These are phyloP conservation scores for Rapana venosa DNA, from an alignment of 2,888 invertebrate species.

Conservation along the genomic window DNA sequence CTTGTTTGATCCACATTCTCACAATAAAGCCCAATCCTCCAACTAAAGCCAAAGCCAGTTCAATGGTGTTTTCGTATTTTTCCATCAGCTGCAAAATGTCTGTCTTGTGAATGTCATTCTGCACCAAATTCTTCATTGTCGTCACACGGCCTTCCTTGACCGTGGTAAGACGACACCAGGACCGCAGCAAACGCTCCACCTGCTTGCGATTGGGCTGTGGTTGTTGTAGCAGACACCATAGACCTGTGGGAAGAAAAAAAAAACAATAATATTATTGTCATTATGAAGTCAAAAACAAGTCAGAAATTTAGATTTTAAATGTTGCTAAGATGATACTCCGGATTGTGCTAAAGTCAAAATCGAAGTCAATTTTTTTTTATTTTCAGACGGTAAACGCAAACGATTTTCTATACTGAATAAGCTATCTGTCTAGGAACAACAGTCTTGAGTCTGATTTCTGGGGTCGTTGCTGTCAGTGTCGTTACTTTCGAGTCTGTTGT, in stretches of 20 bases:
- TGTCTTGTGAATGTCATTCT: slow-evolving; percentile 62
- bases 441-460: no score
- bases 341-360: no score
- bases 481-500: no score
- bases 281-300: no score
- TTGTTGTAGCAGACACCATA: slow-evolving; percentile 51
- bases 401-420: no score
- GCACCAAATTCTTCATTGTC: slow-evolving; percentile 61
- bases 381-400: no score
- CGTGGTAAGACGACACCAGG: slow-evolving; percentile 57
- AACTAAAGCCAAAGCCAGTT: slow-evolving; percentile 68
- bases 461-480: no score
- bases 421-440: no score
- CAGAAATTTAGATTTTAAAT: no score
- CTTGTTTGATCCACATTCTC: slow-evolving; percentile 66
- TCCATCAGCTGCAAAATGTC: slow-evolving; percentile 61
- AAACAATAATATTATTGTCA: not conserved
- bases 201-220: slow-evolving; percentile 61
- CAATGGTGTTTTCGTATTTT: slow-evolving; percentile 68
- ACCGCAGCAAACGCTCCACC: slow-evolving; percentile 53
- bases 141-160: slow-evolving; percentile 63
- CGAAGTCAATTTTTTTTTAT: no score
- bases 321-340: no score
- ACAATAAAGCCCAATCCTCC: slow-evolving; percentile 68
- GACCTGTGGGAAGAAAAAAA: slow-evolving; percentile 37